Base-by-base conservation (phyloP, 2,797 vertebrate genomes). In the Alcedo quadribrachys region DNA sequence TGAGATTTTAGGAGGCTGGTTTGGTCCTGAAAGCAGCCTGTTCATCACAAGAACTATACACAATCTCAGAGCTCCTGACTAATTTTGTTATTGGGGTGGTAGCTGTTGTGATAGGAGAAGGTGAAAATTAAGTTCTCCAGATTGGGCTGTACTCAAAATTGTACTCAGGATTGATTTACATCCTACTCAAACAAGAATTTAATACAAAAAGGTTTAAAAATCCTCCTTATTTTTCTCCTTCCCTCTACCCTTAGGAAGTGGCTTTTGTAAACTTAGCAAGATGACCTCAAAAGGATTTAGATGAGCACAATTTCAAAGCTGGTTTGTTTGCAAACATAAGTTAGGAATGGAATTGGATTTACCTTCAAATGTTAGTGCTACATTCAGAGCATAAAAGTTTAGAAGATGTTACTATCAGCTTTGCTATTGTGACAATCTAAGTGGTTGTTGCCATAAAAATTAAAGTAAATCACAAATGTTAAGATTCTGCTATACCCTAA, bases 281-380 rank as follows among this genome's bases (percentile, higher is more conserved):
- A 53, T 87, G 79, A 83, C 65, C 73, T 78, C 69, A 69, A 43
- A 88, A 85, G 25, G 33, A 70, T 84, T 84, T 71, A 89, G 66
- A 74, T 2, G 2, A 84, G 50, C 51, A 78, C 11, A 28, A 20
- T 89, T 91, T 91, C 65, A 91, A 85, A 89, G 46, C 46, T 62
- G n/a, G 35, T 69, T 87, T 94, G 43, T 92, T 83, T 92, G 82
- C n/a, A 71, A 83, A 89, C 32, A 61, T 7, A 80, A 19, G 21
- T 65, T 83, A 81, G 50, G 15, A 83, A 46, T 37, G 35, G 50
- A 89, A 65, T 1, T 81, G 13, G 53, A 70, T 87, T 87, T 89
- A 50, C 35, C 27, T 78, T 65, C 77, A 77, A 71, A 62, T 57
- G 68, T 22, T 80, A 57, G 28, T 48, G 33, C 42, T 25, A 63